Base-by-base conservation (phyloP, 1,140 invertebrate genomes). In the Lepidurus couesii region DNA sequence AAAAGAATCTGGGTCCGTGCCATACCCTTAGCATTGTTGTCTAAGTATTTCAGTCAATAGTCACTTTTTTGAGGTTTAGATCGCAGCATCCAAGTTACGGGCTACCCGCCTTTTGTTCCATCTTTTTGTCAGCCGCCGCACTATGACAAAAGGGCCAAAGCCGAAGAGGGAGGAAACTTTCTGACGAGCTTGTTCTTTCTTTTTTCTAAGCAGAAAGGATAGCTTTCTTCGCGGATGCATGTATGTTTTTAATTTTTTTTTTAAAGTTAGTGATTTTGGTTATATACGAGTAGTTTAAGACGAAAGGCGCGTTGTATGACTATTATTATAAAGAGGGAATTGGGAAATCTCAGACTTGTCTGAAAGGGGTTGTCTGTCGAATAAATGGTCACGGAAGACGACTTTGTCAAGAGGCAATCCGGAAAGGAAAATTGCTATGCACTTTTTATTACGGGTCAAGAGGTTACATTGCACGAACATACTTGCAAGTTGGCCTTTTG, bases 1-100 rank as follows among this genome's bases (percentile, higher is more conserved):
- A 65, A 65, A 65, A 65, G 21, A 65, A 21, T 65, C 34, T 34
- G n/a, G 53, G 53, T 65, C 6, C 53, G 53, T 65, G 53, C 53
- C 53, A 65, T 65, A 65, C 53, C 53, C 53, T 65, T 16, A 21
- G 53, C 53, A 65, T 65, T 65, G 21, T 65, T 65, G 53, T 65
- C 53, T 65, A 10, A 4, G 4, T 65, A n/a, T 65, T 65, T 21
- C 53, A 65, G 53, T 21, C 53, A 13, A 65, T 65, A 65, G 53
- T 65, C 53, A 65, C n/a, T 65, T 65, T 65, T 65, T 65, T 65
- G 10, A 1, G 16, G 16, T 13, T 13, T 65, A 21, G 7, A 65
- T 21, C 53, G 21, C 21, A 65, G 13, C 53, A 13, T 65, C 16
- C 53, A 13, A n/a, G 53, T 65, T 65, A 65, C 10, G 53, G 53